Conservation (phyloP, 2,113 vertebrate species). For the Aphelocoma coerulescens region DNA sequence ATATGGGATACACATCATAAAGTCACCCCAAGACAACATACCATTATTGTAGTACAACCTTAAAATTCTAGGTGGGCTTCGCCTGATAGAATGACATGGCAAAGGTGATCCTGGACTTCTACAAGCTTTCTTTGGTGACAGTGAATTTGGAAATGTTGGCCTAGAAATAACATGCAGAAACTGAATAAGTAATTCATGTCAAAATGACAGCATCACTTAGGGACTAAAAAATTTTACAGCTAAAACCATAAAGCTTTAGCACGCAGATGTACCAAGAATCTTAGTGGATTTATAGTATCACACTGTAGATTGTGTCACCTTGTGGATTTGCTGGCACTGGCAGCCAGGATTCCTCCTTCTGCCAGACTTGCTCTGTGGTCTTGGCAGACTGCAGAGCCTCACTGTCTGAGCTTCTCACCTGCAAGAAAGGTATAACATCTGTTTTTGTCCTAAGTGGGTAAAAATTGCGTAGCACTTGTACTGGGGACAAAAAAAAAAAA, state of each 20-base stretch:
- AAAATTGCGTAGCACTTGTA: neutral
- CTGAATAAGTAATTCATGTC: neutral
- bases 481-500: no score
- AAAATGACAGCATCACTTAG: neutral
- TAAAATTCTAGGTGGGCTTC: neutral
- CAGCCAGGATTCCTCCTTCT: neutral
- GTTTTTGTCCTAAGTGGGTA: neutral
- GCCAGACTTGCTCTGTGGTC: neutral
- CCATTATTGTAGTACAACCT: neutral
- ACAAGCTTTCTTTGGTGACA: neutral
- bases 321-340: neutral
- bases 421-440: neutral
- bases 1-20: no score
- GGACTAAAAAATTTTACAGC: neutral
- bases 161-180: neutral
- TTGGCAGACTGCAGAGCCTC: neutral
- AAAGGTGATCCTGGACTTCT: neutral
- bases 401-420: neutral
- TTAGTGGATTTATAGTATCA: neutral
- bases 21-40: neutral
- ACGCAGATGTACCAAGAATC: neutral
- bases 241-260: neutral
- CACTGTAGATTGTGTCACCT: neutral
- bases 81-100: rapidly evolving
- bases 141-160: neutral